Base-by-base conservation (phyloP, 2,113 vertebrate species). In the Sphaerodactylus townsendi region DNA sequence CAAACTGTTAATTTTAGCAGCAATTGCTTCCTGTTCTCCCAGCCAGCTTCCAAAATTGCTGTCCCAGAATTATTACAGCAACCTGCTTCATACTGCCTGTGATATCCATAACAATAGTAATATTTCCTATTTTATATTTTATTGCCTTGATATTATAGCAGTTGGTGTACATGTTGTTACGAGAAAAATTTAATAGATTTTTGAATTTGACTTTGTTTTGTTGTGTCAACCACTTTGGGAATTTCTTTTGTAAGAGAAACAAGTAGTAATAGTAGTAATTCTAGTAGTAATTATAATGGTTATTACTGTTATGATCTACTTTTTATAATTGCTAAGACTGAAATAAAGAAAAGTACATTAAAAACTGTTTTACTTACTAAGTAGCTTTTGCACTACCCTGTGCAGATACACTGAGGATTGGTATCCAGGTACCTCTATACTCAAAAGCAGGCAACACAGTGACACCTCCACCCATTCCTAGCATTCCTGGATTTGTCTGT, bases 311-410 rank as follows among this genome's bases (percentile, higher is more conserved):
- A 53, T 56, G 3, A 56, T 23, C 53, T 56, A 56, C 66, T 68
- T 4, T 35, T 68, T 35, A 19, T 68, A 35, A 68, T 62, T 62
- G n/a, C 4, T 33, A 68, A 48, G 10, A 37, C 46, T 74, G n/a
- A n/a, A 25, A 19, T 30, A 77, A 1, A 73, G 5, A 25, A 13
- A 25, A 13, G 0, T 23, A 83, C 86, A 87, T 65, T 28, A 90
- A 25, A 81, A n/a, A 37, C 41, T 44, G 23, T 78, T 46, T 30
- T 91, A 96, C 98, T 98, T 94, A 99, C 99, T 99, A 99, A 4
- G 98, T 99, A 90, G 99, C 98, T 94, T 99, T 99, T 87, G 98
- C 98, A 82, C 97, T 99, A 93, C 99, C 98, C 94, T 99, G 99
- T 46, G 98, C 95, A 70, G 98, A 98, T 86, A 99, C 93, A 28